Conservation (phyloP, 2,797 vertebrate species). For the Paedocypris micromegethes region DNA sequence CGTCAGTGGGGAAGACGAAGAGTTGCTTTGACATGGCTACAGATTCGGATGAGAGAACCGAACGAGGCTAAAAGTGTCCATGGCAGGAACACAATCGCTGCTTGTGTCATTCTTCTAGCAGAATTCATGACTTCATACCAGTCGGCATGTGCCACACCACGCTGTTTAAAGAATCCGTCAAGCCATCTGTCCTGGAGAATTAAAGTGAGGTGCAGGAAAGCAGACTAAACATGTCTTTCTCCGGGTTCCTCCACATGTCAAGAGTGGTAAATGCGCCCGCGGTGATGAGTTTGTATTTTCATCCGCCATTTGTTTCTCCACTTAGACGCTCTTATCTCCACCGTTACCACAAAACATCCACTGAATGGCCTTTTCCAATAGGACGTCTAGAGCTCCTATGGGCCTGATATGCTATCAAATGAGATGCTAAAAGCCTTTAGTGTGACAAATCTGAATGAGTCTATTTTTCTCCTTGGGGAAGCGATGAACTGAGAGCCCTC, state of each 20-base stretch:
- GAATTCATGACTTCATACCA: constrained; percentile 62
- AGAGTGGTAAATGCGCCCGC: constrained; percentile 2
- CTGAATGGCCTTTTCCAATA: constrained; percentile 28
- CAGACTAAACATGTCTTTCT: constrained; percentile 48
- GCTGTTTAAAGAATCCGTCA: constrained; percentile 57
- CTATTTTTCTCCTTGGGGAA: constrained; percentile 46
- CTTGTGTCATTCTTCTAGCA: constrained; percentile 54
- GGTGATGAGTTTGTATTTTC: neutral
- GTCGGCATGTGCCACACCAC: constrained; percentile 49
- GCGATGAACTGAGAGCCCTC: constrained; percentile 38
- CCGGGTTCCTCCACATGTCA: constrained; percentile 4
- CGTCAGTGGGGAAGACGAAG: constrained; percentile 30
- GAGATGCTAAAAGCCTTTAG: constrained; percentile 52
- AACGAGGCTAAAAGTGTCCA: constrained; percentile 47
- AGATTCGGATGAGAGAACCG: constrained; percentile 47
- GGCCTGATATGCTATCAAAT: constrained; percentile 42
- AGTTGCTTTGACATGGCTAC: constrained; percentile 60
- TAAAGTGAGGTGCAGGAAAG: constrained; percentile 27
- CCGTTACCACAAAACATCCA: constrained; percentile 13
- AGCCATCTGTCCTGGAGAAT: constrained; percentile 51
- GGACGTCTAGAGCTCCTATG: constrained; percentile 29
- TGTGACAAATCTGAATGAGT: constrained; percentile 50
- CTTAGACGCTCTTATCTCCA: constrained; percentile 7
- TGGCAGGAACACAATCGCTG: constrained; percentile 52
- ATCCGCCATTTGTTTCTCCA: neutral